Conservation (phyloP, 2,797 vertebrate species). For the Myioborus melanocephalus region DNA sequence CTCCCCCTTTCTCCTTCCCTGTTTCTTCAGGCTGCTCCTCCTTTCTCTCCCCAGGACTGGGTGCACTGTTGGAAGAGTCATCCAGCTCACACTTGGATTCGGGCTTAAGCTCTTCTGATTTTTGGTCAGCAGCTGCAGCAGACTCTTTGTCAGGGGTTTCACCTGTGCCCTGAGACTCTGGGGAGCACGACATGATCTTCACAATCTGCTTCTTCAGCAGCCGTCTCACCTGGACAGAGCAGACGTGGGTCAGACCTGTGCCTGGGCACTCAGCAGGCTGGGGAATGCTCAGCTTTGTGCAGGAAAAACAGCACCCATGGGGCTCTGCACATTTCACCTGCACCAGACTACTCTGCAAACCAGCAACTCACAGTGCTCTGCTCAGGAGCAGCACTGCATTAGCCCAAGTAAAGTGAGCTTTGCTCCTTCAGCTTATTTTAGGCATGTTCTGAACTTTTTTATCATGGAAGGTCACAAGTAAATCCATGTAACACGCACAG, state of each 20-base stretch:
- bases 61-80: slow-evolving; percentile 57
- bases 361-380: background rate
- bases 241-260: background rate
- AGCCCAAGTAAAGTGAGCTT: background rate
- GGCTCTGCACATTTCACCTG: background rate
- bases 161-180: slow-evolving; percentile 75
- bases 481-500: background rate
- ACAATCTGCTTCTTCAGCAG: slow-evolving; percentile 91
- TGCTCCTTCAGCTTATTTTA: background rate
- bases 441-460: background rate
- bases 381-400: background rate
- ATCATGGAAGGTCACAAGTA: background rate
- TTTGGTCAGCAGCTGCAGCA: slow-evolving; percentile 39
- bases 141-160: slow-evolving; percentile 74
- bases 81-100: slow-evolving; percentile 46
- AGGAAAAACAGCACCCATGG: background rate
- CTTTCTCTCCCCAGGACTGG: slow-evolving; percentile 63
- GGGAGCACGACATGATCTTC: slow-evolving; percentile 84
- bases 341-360: background rate
- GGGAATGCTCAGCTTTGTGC: background rate
- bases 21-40: slow-evolving; percentile 66
- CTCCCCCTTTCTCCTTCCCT: slow-evolving; percentile 23
- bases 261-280: background rate
- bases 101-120: slow-evolving; percentile 44
- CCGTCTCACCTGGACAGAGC: slow-evolving; percentile 82